These are phyloP conservation scores for Leucozona laternaria DNA, from an alignment of 2,888 invertebrate genomes.

Conservation along the genomic window DNA sequence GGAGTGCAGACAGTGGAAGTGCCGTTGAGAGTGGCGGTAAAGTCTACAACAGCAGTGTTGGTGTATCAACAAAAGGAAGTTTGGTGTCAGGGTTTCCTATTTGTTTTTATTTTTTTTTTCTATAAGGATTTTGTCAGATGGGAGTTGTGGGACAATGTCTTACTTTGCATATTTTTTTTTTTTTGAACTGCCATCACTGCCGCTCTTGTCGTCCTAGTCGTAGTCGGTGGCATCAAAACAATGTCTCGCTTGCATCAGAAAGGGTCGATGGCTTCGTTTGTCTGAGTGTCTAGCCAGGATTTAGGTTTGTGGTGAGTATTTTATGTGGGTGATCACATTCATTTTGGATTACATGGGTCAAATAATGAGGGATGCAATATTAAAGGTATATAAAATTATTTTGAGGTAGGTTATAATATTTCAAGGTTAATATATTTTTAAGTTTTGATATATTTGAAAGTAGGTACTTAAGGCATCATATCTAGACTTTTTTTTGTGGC, in stretches of 20 bases:
- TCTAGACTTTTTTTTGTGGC: too few relatives aligned
- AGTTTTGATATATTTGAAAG: neutral
- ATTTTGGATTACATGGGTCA: constrained; percentile 41
- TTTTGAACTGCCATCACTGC: constrained; percentile 4
- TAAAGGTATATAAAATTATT: neutral
- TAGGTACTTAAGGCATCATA: too few relatives aligned
- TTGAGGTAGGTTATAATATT: constrained; percentile 5
- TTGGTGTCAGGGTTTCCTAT: constrained; percentile 39
- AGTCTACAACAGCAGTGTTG: constrained; percentile 38
- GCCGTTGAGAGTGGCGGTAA: constrained; percentile 40
- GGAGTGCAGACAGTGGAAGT: constrained; percentile 62
- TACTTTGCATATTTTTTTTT: constrained; percentile 67
- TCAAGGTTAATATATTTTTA: neutral
- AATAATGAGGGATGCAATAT: constrained; percentile 5
- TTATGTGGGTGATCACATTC: constrained; percentile 53
- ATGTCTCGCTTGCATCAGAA: constrained; percentile 51
- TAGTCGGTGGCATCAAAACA: constrained; percentile 59
- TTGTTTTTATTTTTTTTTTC: constrained; percentile 31
- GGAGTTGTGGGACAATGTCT: constrained; percentile 60
- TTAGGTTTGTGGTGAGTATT: constrained; percentile 67
- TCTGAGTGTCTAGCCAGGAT: constrained; percentile 67
- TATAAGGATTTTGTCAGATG: constrained; percentile 40
- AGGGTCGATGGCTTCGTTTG: constrained; percentile 73
- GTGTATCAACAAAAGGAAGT: constrained; percentile 56
- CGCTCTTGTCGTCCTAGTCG: neutral